Conservation (phyloP, 1,140 invertebrate genomes). For the Sminthurinus signatus region DNA sequence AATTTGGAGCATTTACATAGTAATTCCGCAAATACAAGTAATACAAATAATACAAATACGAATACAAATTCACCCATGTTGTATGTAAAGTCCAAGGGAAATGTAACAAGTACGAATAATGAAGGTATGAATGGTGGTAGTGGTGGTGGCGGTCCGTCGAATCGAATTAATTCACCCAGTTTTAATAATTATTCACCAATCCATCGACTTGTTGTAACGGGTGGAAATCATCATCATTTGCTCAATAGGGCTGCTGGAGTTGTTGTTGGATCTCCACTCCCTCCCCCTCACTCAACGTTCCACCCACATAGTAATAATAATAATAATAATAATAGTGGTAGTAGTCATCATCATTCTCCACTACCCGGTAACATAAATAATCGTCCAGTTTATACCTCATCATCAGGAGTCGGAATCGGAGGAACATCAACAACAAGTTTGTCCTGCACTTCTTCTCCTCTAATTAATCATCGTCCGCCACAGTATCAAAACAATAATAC, state of each 20-base stretch:
- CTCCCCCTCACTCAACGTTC: neutral
- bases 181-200: slow-evolving; percentile 41
- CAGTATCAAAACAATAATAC: too few relatives aligned
- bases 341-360: slow-evolving; percentile 14
- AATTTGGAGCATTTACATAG: too few relatives aligned
- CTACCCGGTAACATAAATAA: slow-evolving; percentile 18
- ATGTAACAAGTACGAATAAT: too few relatives aligned
- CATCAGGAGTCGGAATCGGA: neutral
- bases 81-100: too few relatives aligned
- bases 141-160: too few relatives aligned
- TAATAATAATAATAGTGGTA: slow-evolving; percentile 11
- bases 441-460: slow-evolving; percentile 18
- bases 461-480: slow-evolving; percentile 28
- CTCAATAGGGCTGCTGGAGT: slow-evolving; percentile 10
- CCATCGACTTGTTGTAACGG: slow-evolving; percentile 40
- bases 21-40: too few relatives aligned
- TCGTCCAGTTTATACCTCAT: neutral
- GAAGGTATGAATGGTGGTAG: too few relatives aligned
- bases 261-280: slow-evolving; percentile 8
- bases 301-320: slow-evolving; percentile 2
- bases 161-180: slow-evolving; percentile 36
- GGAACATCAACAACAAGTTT: neutral
- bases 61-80: too few relatives aligned
- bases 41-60: too few relatives aligned
- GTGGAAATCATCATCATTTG: slow-evolving; percentile 22